Conservation (phyloP, 1,140 invertebrate species). For the Neoseiulus cucumeris region DNA sequence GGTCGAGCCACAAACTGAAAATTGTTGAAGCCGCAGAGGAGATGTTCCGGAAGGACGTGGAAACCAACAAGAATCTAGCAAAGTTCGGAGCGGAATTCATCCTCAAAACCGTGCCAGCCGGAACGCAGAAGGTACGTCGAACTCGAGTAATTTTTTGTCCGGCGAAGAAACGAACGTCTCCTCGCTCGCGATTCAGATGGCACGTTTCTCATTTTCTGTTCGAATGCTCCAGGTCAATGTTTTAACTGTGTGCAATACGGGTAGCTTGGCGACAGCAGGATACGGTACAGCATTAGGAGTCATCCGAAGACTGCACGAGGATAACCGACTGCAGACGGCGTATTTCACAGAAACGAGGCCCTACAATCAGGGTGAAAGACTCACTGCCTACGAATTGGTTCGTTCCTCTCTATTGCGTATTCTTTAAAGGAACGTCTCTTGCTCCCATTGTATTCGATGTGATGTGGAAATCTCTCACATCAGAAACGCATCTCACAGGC, state of each 20-base stretch:
- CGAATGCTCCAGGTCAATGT: conserved; percentile 40
- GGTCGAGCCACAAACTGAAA: conserved; percentile 22
- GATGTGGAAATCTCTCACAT: too few species aligned
- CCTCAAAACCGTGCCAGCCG: conserved; percentile 27
- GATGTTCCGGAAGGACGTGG: conserved; percentile 64
- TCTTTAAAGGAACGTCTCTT: too few species aligned
- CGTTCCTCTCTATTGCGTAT: conserved; percentile 26
- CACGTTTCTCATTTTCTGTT: conserved; percentile 13
- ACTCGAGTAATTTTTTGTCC: neutral
- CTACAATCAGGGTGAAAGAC: conserved; percentile 83
- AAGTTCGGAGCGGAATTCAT: conserved; percentile 56
- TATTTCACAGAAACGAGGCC: conserved; percentile 94
- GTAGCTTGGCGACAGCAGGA: conserved; percentile 82
- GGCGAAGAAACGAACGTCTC: too few species aligned
- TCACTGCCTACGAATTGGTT: conserved; percentile 87
- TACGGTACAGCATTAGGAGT: conserved; percentile 93
- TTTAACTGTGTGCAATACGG: conserved; percentile 94
- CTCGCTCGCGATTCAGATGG: too few species aligned
- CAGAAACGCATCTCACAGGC: too few species aligned
- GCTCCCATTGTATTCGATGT: too few species aligned
- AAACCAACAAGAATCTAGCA: conserved; percentile 65
- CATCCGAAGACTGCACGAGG: conserved; percentile 51
- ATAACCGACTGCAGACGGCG: conserved; percentile 52
- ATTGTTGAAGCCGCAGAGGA: conserved; percentile 49
- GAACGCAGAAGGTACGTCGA: neutral